A percentile compares a stretch with the other conserved stretches of the same genome.
Conservation (phyloP, 2,797 vertebrate genomes). For the Toxotes lorentzi region DNA sequence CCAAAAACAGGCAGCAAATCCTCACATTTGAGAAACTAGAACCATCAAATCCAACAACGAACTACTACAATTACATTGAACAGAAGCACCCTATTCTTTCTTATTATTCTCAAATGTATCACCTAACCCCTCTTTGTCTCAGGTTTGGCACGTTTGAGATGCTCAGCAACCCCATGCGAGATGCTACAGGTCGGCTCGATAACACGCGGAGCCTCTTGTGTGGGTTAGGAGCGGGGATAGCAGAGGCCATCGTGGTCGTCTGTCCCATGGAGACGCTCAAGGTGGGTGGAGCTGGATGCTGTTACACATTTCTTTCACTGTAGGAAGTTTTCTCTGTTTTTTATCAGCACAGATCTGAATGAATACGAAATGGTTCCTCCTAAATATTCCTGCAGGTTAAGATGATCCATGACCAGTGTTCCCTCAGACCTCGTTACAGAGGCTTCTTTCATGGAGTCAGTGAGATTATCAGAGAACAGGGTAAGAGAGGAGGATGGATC, state of each 20-base stretch:
- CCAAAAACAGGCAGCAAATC: not conserved
- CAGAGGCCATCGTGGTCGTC: slow-evolving; percentile 85
- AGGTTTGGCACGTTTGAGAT: slow-evolving; percentile 89
- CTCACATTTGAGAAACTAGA: not conserved
- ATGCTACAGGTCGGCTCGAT: slow-evolving; percentile 84
- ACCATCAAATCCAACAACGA: not conserved
- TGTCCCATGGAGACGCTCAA: slow-evolving; percentile 90
- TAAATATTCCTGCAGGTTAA: slow-evolving; percentile 81
- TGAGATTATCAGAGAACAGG: slow-evolving; percentile 89
- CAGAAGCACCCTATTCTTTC: not conserved
- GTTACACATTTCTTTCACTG: not conserved
- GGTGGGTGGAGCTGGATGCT: slow-evolving; percentile 62
- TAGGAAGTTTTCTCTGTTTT: not conserved
- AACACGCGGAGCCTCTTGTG: slow-evolving; percentile 86
- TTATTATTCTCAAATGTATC: not conserved
- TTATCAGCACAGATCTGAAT: not conserved
- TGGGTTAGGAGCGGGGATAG: slow-evolving; percentile 84
- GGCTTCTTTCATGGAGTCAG: slow-evolving; percentile 89
- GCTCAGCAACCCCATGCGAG: slow-evolving; percentile 86
- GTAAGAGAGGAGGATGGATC: slow-evolving; percentile 61
- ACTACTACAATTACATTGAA: too few species aligned
- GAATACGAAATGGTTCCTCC: not conserved
- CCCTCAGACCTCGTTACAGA: slow-evolving; percentile 85
- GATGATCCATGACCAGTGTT: slow-evolving; percentile 90
- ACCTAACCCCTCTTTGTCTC: not conserved